Evolutionary conservation across 2,113 vertebrate species (phyloP).

Genomic region (Reinhardtius hippoglossoides): DNA sequence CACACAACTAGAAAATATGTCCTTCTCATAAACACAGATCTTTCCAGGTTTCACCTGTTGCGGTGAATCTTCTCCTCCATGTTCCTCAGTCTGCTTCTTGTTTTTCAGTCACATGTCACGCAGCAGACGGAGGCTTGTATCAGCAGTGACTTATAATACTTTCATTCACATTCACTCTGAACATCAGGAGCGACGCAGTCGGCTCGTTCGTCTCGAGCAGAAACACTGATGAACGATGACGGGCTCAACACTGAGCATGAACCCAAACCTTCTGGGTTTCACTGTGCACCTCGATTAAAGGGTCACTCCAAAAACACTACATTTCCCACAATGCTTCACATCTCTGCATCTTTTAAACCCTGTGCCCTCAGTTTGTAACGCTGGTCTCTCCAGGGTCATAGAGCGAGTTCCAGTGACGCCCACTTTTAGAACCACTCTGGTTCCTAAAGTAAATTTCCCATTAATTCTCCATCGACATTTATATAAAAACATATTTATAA

Average conservation of each 20-base stretch:
- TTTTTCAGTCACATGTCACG: neutral
- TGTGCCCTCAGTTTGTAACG: neutral
- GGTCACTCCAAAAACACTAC: neutral
- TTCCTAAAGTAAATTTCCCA: too few species aligned
- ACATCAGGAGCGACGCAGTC: too few species aligned
- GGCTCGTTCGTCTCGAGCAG: neutral
- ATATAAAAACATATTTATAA: too few species aligned
- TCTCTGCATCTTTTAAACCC: neutral
- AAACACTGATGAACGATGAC: too few species aligned
- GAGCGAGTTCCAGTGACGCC: too few species aligned
- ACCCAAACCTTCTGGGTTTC: neutral
- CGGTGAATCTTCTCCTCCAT: neutral
- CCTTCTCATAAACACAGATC: slow-evolving; percentile 35
- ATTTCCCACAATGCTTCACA: slow-evolving; percentile 13
- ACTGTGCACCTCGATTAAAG: slow-evolving; percentile 14
- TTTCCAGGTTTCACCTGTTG: neutral
- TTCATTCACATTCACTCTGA: slow-evolving; percentile 2
- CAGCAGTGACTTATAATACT: slow-evolving; percentile 7
- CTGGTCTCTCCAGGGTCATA: too few species aligned
- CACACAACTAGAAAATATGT: slow-evolving; percentile 36
- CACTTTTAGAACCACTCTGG: too few species aligned
- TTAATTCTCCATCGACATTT: too few species aligned
- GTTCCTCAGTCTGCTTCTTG: slow-evolving; percentile 11
- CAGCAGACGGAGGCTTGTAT: neutral
- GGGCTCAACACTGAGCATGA: neutral